Percentiles rank a stretch among this genome's conserved stretches.
These are phyloP conservation scores for Eulemur albifrons DNA, from an alignment of 2,797 vertebrate genomes.

Conservation along the genomic window DNA sequence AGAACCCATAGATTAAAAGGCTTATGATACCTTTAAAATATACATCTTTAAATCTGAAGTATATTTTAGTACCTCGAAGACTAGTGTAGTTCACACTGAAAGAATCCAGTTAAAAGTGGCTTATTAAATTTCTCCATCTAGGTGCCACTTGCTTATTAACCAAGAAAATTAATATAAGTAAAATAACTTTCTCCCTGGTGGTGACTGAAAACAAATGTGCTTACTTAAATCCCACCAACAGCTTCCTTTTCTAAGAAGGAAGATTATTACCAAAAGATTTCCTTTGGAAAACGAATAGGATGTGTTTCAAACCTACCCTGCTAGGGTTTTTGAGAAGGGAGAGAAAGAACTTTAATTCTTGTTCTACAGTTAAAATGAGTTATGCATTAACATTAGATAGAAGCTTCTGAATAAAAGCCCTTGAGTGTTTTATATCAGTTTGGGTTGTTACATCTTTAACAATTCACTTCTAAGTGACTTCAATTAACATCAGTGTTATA, in stretches of 20 bases:
- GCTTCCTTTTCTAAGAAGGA: constrained; percentile 28
- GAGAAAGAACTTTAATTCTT: constrained; percentile 30
- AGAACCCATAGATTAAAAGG: background rate
- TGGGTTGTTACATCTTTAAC: constrained; percentile 31
- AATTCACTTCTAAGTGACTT: constrained; percentile 59
- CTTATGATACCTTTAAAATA: background rate
- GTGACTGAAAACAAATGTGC: constrained; percentile 16
- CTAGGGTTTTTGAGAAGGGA: constrained; percentile 39
- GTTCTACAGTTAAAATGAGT: constrained; percentile 19
- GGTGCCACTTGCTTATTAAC: constrained; percentile 9
- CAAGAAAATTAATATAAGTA: constrained; percentile 4
- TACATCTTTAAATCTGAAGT: background rate
- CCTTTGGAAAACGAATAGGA: constrained; percentile 1
- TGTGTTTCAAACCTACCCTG: background rate
- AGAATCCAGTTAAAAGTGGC: background rate
- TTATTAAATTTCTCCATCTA: constrained; percentile 12
- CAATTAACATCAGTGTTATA: constrained; percentile 39
- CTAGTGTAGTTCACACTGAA: background rate
- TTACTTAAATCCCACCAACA: constrained; percentile 24
- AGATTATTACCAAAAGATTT: background rate
- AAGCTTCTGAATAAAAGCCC: constrained; percentile 23
- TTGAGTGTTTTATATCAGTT: constrained; percentile 11
- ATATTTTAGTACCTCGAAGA: background rate
- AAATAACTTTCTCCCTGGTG: background rate
- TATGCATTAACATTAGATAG: constrained; percentile 22